Percentiles rank a stretch among this genome's conserved stretches.
Evolutionary conservation across 2,888 invertebrate species (phyloP).

Genomic region (Drosophila atroscutellata): DNA sequence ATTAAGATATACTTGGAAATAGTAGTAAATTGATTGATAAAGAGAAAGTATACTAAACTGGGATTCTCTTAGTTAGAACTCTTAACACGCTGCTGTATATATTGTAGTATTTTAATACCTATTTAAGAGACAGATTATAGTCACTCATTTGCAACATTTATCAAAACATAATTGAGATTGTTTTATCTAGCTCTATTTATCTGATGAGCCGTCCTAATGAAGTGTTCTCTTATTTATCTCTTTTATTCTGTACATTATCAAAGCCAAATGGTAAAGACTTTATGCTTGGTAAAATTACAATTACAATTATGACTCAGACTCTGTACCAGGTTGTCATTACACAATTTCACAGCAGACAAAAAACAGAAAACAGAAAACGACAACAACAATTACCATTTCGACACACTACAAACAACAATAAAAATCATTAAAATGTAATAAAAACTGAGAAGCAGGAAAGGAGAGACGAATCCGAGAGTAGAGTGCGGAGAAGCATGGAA

Average conservation of each 20-base stretch:
- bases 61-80: not conserved
- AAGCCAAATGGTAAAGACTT: not conserved
- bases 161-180: not conserved
- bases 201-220: not conserved
- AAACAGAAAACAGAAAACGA: slow-evolving; percentile 6
- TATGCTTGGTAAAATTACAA: slow-evolving; percentile 20
- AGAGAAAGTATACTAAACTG: not conserved
- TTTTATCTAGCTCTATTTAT: not conserved
- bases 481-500: not conserved
- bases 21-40: not conserved
- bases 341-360: slow-evolving; percentile 21
- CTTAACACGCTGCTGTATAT: not conserved
- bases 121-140: not conserved
- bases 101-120: too few species aligned
- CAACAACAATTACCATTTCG: slow-evolving; percentile 34
- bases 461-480: not conserved
- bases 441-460: not conserved
- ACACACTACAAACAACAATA: slow-evolving; percentile 26
- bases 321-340: slow-evolving; percentile 22
- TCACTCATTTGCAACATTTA: not conserved
- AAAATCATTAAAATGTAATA: slow-evolving; percentile 30
- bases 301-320: slow-evolving; percentile 19
- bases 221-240: not conserved
- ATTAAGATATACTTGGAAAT: not conserved
- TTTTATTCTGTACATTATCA: not conserved